phyloP scores from a whole-genome alignment of 2,888 invertebrate genomes.

The Ischnura elegans region DNA sequence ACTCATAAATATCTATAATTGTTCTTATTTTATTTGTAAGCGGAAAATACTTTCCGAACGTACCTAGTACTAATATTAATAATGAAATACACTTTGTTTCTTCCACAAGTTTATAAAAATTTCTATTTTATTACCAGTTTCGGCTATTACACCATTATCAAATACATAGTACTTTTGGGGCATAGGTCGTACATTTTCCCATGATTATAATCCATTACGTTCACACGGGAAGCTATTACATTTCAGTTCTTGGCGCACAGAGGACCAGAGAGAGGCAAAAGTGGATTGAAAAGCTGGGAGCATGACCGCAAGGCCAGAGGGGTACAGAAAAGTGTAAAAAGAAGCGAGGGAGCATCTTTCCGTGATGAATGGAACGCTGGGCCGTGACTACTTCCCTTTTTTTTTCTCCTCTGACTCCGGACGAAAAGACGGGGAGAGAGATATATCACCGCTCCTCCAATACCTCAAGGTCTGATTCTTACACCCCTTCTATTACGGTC shows the following conservation, averaged over 20 bases:
- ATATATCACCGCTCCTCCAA: constrained; percentile 45
- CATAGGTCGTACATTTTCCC: neutral
- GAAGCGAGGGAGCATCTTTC: neutral
- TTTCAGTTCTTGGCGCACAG: neutral
- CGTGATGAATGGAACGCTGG: constrained; percentile 42
- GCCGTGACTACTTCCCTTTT: constrained; percentile 40
- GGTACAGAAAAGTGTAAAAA: neutral
- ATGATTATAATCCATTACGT: neutral
- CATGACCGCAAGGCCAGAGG: neutral
- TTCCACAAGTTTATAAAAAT: no score
- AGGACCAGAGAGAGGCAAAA: neutral
- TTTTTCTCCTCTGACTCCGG: constrained; percentile 11
- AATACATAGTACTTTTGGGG: no score
- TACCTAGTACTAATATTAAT: no score
- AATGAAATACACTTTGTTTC: no score
- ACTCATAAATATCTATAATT: no score
- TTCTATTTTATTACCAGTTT: no score
- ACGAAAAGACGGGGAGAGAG: constrained; percentile 38
- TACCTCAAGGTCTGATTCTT: constrained; percentile 28
- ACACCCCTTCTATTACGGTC: neutral
- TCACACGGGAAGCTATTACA: neutral
- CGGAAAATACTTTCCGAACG: no score
- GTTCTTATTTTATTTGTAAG: no score
- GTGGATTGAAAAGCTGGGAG: neutral
- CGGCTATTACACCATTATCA: no score